phyloP scores from a whole-genome alignment of 2,797 vertebrate genomes.

The Clarias laeviceps region DNA sequence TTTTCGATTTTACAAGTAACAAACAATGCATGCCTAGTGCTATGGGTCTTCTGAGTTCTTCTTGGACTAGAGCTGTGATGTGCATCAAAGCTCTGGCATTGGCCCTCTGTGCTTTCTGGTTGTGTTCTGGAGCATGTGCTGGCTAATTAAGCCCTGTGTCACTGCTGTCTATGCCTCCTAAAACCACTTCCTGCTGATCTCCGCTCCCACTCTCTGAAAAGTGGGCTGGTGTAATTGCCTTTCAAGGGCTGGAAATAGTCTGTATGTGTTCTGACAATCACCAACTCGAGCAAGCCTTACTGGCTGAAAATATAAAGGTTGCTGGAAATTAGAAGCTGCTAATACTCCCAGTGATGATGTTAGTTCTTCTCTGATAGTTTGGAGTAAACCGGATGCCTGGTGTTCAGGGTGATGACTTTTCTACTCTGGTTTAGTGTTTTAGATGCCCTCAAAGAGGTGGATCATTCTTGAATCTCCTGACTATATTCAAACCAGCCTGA shows the following conservation, averaged over 20 bases:
- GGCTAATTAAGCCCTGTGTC: constrained; percentile 50
- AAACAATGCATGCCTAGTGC: constrained; percentile 1
- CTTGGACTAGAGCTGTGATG: constrained; percentile 13
- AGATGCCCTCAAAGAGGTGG: background rate
- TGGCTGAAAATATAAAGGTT: constrained; percentile 32
- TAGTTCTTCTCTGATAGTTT: constrained; percentile 27
- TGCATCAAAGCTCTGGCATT: constrained; percentile 38
- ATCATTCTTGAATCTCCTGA: background rate
- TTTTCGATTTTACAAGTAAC: background rate
- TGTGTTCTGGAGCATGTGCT: constrained; percentile 41
- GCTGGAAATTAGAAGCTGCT: constrained; percentile 48
- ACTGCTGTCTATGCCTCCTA: constrained; percentile 46
- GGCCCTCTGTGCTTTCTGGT: constrained; percentile 27
- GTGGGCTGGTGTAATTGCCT: constrained; percentile 52
- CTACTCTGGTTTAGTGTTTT: background rate
- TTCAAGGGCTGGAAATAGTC: constrained; percentile 61
- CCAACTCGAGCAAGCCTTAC: constrained; percentile 32
- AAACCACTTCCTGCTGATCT: constrained; percentile 51
- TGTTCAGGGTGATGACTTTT: background rate
- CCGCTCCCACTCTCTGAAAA: constrained; percentile 28
- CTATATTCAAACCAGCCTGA: background rate
- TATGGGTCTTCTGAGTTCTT: constrained; percentile 7
- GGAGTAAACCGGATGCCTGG: background rate
- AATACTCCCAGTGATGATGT: background rate
- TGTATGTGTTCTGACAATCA: constrained; percentile 61